Base-by-base conservation (phyloP, 2,797 vertebrate genomes). In the Aquila chrysaetos region DNA sequence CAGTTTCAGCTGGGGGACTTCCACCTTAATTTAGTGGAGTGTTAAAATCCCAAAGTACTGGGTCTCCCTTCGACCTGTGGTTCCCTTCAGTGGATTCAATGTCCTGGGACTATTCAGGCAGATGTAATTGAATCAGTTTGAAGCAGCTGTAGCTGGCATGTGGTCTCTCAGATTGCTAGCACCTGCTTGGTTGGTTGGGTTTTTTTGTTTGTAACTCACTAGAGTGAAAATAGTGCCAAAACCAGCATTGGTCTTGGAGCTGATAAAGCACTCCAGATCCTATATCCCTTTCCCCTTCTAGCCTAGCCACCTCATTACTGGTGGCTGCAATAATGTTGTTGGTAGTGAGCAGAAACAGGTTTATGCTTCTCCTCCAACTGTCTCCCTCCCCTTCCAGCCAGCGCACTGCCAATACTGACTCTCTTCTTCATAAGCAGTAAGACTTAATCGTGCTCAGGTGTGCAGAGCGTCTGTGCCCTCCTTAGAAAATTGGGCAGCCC, bases 141-240 rank as follows among this genome's bases (percentile, higher is more conserved):
- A 98, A 97, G 97, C 98, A 98, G 98, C 98, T 98, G 98, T 98
- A 98, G 92, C 97, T 98, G 97, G 98, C 98, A 97, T 98, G 98
- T 96, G 95, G 97, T 97, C 96, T 96, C 96, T 98, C 96, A 95
- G 97, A 98, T 98, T 98, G 97, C 97, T 97, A 98, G 96, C 97
- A 98, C 98, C 98, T 98, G 98, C 97, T 98, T 98, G 94, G 79
- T 92, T 86, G 64, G 37, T 14, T 56, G 2, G 25, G 16, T 3
- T 90, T 85, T 80, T 80, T 80, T 82, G 74, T 95, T 91, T 94
- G 94, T 93, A 97, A 97, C 97, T 97, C 97, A 86, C 97, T 97
- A 75, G 85, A 97, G 97, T 97, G 95, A 97, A 95, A 97, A 86
- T 90, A 95, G 92, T 97, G 97, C 98, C 97, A 98, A 98, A 98